Evolutionary conservation across 2,113 vertebrate species (phyloP), one percentile per base, ranked within the genome.

Genomic region (Podilymbus podiceps): DNA sequence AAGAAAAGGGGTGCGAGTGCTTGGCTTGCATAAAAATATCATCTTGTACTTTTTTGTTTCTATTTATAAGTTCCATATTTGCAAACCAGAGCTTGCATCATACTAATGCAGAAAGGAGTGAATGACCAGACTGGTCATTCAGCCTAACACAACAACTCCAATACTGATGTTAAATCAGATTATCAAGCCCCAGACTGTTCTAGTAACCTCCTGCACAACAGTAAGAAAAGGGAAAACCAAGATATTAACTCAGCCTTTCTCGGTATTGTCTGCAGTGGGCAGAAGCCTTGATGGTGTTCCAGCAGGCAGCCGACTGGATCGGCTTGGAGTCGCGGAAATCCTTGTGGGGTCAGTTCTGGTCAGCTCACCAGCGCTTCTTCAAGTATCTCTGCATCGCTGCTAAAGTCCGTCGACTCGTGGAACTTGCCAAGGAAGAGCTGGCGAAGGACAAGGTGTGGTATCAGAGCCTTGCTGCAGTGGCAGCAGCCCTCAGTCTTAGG

Each of bases 331-430:
- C 99, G 24, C 98, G 99, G 63, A 99, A 99, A 85, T 99, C 99
- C 2, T 97, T 99, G 59, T 99, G 99, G 99, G 99, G 99, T 21
- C 99, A 99, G 98, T 99, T 99, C 98, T 99, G 99, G 99, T 99
- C 99, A 0, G 99, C 99, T 31, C 99, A 99, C 81, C 99, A 99
- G 96, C 99, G 99, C 92, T 99, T 99, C 98, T 99, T 99, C 98
- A 99, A 99, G 98, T 99, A 99, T 94, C 99, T 99, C 84, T 99
- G 99, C 85, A 99, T 99, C 0, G 99, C 99, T 0, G 99, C 99
- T 92, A 99, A 99, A 89, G 99, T 99, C 91, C 98, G 97, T 75
- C 98, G 99, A 8, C 98, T 99, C 20, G 99, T 99, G 46, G 98
- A 99, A 95, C 98, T 99, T 88, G 99, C 99, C 83, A 97, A 84